A percentile compares a stretch with the other conserved stretches of the same genome.
These are phyloP conservation scores for Macroglossus sobrinus DNA, from an alignment of 2,113 vertebrate genomes.

Conservation along the genomic window DNA sequence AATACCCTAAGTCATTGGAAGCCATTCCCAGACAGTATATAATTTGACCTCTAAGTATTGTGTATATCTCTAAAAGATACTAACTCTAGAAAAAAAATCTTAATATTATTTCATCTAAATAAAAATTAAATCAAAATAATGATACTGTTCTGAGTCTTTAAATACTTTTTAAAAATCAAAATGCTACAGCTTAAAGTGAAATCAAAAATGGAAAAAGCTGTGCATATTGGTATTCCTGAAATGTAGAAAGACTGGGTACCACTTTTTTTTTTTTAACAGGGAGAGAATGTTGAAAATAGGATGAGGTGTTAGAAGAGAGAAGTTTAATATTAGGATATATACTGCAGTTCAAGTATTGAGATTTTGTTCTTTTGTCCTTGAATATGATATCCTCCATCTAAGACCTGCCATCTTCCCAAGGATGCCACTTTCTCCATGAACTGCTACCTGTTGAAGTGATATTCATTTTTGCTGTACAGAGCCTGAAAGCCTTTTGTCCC, in stretches of 20 bases:
- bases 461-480: conserved; percentile 71
- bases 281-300: background rate
- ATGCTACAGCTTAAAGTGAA: background rate
- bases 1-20: background rate
- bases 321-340: background rate
- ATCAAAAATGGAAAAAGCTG: background rate
- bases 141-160: background rate
- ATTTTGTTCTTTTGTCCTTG: background rate
- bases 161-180: background rate
- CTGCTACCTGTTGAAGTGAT: conserved; percentile 68
- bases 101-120: background rate
- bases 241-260: background rate
- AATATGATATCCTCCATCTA: conserved; percentile 68
- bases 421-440: conserved; percentile 40
- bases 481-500: conserved; percentile 75
- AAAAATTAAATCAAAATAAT: background rate
- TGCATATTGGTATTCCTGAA: background rate
- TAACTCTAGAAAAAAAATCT: background rate
- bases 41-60: background rate
- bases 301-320: background rate
- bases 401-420: conserved; percentile 69
- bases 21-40: background rate
- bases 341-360: background rate
- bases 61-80: background rate
- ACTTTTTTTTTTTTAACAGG: background rate